Conservation (phyloP, 2,888 invertebrate species). For the Phasia obesa region DNA sequence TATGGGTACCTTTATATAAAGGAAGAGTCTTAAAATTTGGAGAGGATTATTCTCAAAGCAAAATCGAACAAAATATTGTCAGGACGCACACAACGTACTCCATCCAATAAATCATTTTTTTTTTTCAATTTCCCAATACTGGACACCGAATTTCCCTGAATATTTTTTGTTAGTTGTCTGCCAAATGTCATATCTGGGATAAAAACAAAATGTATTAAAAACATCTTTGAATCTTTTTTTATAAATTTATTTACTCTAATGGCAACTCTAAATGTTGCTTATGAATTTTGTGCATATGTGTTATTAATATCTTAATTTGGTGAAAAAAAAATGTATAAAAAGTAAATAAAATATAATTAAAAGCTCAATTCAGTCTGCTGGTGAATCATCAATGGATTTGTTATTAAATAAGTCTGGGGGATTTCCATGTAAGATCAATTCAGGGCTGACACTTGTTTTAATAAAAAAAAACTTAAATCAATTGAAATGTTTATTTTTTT, state of each 20-base stretch:
- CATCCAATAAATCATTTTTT: too few relatives aligned
- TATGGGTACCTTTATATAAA: too few relatives aligned
- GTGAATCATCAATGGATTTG: constrained; percentile 41
- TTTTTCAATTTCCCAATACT: too few relatives aligned
- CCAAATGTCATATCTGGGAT: too few relatives aligned
- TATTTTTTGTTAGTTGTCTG: too few relatives aligned
- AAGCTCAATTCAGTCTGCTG: constrained; percentile 25
- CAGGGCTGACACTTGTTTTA: background rate
- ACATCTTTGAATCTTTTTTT: background rate
- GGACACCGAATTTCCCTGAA: too few relatives aligned
- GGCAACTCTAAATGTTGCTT: constrained; percentile 27
- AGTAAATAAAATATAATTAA: constrained; percentile 38
- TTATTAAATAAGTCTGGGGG: background rate
- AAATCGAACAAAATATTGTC: too few relatives aligned
- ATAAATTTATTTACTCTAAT: background rate
- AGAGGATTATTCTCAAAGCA: too few relatives aligned
- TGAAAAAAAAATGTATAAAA: constrained; percentile 14
- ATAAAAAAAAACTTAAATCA: constrained; percentile 18
- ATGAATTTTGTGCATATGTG: constrained; percentile 17
- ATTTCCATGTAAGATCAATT: constrained; percentile 35
- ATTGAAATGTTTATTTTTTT: constrained; percentile 21
- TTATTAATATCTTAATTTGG: constrained; percentile 25
- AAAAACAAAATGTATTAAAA: background rate
- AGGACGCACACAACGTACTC: too few relatives aligned
- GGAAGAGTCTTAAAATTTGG: too few relatives aligned